phyloP scores from a whole-genome alignment of 2,888 invertebrate genomes.

The Holacanthella duospinosa region DNA sequence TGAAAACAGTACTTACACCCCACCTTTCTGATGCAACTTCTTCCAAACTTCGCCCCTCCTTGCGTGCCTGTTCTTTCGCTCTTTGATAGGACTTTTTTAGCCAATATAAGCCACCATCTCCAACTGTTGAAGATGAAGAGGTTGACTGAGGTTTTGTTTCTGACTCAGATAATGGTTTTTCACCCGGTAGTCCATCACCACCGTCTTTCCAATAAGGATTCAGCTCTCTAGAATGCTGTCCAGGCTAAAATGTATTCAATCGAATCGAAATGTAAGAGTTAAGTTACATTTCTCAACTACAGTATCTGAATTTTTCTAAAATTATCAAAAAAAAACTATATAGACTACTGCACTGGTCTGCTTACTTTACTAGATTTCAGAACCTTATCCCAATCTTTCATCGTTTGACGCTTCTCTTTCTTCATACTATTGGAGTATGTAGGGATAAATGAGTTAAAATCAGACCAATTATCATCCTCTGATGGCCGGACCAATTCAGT shows the following conservation, averaged over 20 bases:
- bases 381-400: slow-evolving; percentile 18
- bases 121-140: slow-evolving; percentile 39
- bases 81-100: slow-evolving; percentile 47
- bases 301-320: not conserved
- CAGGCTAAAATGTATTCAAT: slow-evolving; percentile 45
- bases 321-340: too few relatives aligned
- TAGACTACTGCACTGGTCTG: too few relatives aligned
- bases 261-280: not conserved
- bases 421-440: slow-evolving; percentile 31
- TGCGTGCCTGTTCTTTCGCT: slow-evolving; percentile 48
- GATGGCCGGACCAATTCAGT: not conserved
- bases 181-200: slow-evolving; percentile 65
- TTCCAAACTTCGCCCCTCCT: slow-evolving; percentile 47
- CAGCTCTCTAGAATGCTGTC: slow-evolving; percentile 62
- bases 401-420: slow-evolving; percentile 20
- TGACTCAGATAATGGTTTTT: slow-evolving; percentile 9
- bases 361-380: slow-evolving; percentile 6
- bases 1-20: slow-evolving; percentile 44
- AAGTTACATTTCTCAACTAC: not conserved
- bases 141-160: not conserved
- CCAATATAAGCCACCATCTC: slow-evolving; percentile 48
- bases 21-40: slow-evolving; percentile 51
- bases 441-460: slow-evolving; percentile 13
- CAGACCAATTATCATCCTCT: not conserved
- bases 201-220: slow-evolving; percentile 90